Conservation (phyloP, 1,140 invertebrate genomes). For the Protaetia brevitarsis region DNA sequence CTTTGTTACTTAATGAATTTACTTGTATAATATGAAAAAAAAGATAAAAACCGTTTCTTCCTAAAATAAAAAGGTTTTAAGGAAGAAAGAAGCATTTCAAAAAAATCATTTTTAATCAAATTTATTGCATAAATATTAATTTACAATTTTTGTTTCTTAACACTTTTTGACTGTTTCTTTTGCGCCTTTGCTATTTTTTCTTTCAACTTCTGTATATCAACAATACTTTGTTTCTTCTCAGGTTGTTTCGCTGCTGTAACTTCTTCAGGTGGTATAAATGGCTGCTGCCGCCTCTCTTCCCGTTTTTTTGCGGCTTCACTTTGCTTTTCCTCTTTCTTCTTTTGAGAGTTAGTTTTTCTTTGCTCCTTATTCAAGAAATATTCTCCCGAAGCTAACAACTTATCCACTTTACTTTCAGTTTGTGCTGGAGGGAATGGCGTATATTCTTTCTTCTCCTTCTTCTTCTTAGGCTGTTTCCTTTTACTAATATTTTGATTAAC, state of each 20-base stretch:
- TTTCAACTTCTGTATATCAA: conserved; percentile 68
- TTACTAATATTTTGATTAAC: conserved; percentile 88
- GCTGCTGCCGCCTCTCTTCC: conserved; percentile 73
- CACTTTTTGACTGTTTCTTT: conserved; percentile 38
- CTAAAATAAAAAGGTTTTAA: too few relatives aligned
- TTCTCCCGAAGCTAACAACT: conserved; percentile 90
- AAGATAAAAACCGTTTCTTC: too few relatives aligned
- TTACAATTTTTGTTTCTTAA: not conserved
- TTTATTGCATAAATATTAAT: not conserved
- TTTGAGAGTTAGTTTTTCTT: conserved; percentile 66
- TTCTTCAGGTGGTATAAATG: conserved; percentile 82
- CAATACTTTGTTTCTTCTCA: conserved; percentile 39
- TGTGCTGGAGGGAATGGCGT: conserved; percentile 97
- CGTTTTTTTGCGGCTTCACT: conserved; percentile 66
- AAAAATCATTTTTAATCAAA: not conserved
- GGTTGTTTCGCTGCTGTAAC: conserved; percentile 31
- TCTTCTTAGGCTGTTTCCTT: conserved; percentile 81
- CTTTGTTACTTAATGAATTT: too few relatives aligned
- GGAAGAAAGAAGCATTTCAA: too few relatives aligned
- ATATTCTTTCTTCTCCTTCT: conserved; percentile 86
- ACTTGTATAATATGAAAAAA: too few relatives aligned
- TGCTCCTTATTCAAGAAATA: conserved; percentile 91
- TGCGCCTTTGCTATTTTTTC: conserved; percentile 68
- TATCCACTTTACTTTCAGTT: conserved; percentile 90
- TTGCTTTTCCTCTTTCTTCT: conserved; percentile 74